Evolutionary conservation across 2,797 vertebrate genomes (phyloP).

Genomic region (Anniella stebbinsi): DNA sequence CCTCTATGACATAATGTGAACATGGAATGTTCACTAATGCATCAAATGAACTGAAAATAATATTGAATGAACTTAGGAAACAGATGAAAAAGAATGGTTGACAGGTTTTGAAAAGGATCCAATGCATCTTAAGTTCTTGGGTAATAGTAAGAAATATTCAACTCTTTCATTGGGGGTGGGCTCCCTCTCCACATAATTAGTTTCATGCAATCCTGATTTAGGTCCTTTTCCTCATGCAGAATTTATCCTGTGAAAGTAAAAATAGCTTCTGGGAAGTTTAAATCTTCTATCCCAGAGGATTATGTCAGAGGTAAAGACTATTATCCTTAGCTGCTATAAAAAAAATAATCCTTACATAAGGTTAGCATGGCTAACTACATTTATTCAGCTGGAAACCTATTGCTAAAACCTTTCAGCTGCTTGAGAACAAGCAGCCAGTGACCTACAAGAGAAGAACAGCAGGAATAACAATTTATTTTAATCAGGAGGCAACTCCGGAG

Average conservation of each 20-base stretch:
- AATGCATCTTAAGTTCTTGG: slow-evolving; percentile 19
- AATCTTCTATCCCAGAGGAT: slow-evolving; percentile 44
- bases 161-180: background rate
- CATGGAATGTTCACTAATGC: background rate
- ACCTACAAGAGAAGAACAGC: background rate
- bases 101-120: background rate
- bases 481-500: background rate
- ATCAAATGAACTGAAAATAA: background rate
- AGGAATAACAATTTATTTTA: slow-evolving; percentile 9
- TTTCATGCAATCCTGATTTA: background rate
- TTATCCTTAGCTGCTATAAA: slow-evolving; percentile 43
- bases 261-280: slow-evolving; percentile 50
- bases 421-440: background rate
- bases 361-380: slow-evolving; percentile 38
- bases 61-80: background rate
- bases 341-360: slow-evolving; percentile 58
- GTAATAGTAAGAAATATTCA: slow-evolving; percentile 31
- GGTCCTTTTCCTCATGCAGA: slow-evolving; percentile 38
- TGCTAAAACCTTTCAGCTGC: slow-evolving; percentile 18
- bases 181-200: background rate
- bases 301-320: slow-evolving; percentile 42
- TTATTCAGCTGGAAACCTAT: slow-evolving; percentile 30
- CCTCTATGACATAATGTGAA: background rate
- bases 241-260: slow-evolving; percentile 46
- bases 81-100: background rate